Evolutionary conservation across 2,113 vertebrate genomes (phyloP).

Genomic region (Channa maculata): DNA sequence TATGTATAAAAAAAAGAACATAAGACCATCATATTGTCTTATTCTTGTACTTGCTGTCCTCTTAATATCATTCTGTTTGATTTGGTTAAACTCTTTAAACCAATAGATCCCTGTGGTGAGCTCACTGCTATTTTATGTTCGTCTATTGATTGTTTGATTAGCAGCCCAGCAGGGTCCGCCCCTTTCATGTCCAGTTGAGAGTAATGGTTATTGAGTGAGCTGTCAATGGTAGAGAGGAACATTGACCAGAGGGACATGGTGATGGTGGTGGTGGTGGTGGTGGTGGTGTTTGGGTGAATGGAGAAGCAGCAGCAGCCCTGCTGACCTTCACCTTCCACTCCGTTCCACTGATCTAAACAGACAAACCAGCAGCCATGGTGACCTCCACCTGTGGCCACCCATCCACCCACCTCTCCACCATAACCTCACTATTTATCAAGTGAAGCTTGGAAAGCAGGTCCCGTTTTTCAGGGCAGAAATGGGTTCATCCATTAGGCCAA

Average conservation of each 20-base stretch:
- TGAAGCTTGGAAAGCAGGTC: conserved; percentile 36
- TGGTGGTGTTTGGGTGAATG: not conserved
- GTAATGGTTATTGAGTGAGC: conserved; percentile 80
- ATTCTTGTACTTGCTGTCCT: conserved; percentile 11
- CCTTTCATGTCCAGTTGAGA: conserved; percentile 74
- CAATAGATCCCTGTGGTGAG: conserved; percentile 65
- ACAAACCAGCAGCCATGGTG: conserved; percentile 49
- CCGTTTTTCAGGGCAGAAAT: conserved; percentile 25
- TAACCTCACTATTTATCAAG: conserved; percentile 40
- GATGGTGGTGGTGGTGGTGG: conserved; percentile 23
- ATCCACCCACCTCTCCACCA: conserved; percentile 36
- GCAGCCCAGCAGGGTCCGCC: conserved; percentile 62
- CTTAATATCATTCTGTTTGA: conserved; percentile 50
- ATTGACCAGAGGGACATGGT: conserved; percentile 59
- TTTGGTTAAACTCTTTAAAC: conserved; percentile 55
- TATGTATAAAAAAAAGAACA: not conserved
- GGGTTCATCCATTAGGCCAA: conserved; percentile 50
- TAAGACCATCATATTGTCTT: not conserved
- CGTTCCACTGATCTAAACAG: conserved; percentile 54
- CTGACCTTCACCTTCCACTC: conserved; percentile 72
- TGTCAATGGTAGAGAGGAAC: conserved; percentile 71
- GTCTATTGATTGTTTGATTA: conserved; percentile 77
- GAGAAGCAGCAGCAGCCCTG: conserved; percentile 26
- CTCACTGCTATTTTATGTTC: conserved; percentile 73
- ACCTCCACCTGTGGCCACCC: conserved; percentile 45